Base-by-base conservation (phyloP, 1,140 invertebrate species). In the Atta texana region DNA sequence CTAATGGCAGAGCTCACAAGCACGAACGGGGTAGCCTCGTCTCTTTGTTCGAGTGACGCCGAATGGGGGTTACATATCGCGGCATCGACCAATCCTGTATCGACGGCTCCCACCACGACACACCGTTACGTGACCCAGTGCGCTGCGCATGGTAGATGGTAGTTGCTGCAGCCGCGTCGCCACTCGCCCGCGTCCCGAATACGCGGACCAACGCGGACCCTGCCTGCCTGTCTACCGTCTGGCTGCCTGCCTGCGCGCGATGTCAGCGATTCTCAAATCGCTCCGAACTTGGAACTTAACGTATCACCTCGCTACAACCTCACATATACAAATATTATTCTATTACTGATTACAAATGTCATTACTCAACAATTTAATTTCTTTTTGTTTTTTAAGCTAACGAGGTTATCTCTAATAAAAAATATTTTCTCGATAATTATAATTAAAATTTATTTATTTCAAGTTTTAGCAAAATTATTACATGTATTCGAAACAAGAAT, bases 1-100 rank as follows among this genome's bases (percentile, higher is more conserved):
- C 93, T 94, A 92, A 91, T 92, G 88, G 89, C 89, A 91, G 68
- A 85, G 82, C 85, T 85, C 77, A 84, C 89, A 59, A 90, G 69
- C 69, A 78, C 85, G 71, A 55, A 74, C 64, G 86, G 91, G 78
- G 77, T 92, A 92, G 92, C 91, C 91, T 92, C 91, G 92, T 92
- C 92, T 92, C 94, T 94, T 94, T 94, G 94, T 94, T 93, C 92
- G 75, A 28, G 59, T 34, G 63, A 64, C 55, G 61, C n/a, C 53
- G 28, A 18, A 89, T 18, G 71, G 87, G 85, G 85, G 85, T 31
- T 34, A 16, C 12, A 16, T 74, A 21, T n/a, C 31, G 59, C 18
- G 3, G 7, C 12, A 34, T 18, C 28, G 59, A 16, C 82, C 82
- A 85, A 85, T 78, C 74, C 18, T 0, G 1, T 53, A 2, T 8